phyloP scores from a whole-genome alignment of 2,797 vertebrate genomes.

The Anguilla obscura region DNA sequence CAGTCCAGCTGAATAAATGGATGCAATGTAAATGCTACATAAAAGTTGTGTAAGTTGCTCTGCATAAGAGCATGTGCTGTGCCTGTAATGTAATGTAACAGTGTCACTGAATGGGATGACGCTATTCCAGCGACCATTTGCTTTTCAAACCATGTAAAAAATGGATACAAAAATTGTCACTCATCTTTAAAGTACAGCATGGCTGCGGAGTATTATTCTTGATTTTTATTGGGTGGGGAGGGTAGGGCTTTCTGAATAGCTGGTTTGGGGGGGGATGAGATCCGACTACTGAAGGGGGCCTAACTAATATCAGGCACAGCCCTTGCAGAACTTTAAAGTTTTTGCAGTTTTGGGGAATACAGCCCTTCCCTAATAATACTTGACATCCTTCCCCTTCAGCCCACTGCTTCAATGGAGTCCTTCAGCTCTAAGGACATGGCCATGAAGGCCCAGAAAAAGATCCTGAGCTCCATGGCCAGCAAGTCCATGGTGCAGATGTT shows the following conservation, averaged over 20 bases:
- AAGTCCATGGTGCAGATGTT: slow-evolving; percentile 71
- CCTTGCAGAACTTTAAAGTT: neutral
- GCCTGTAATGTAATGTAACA: too few species aligned
- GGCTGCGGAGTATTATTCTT: neutral
- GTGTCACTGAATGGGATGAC: neutral
- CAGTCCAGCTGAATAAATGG: too few species aligned
- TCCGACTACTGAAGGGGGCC: too few species aligned
- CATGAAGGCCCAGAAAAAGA: slow-evolving; percentile 74
- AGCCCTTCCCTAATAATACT: too few species aligned
- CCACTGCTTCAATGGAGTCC: slow-evolving; percentile 62
- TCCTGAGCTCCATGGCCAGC: slow-evolving; percentile 72
- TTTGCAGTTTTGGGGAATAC: neutral
- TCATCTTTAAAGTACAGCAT: neutral
- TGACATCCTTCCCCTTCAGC: neutral
- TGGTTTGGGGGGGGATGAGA: neutral
- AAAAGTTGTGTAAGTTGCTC: too few species aligned
- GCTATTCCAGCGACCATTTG: neutral
- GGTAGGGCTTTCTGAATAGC: neutral
- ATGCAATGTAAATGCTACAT: too few species aligned
- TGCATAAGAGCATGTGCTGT: too few species aligned
- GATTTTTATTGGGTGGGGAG: neutral
- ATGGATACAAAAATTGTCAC: neutral
- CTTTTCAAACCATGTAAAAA: neutral
- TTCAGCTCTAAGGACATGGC: slow-evolving; percentile 75
- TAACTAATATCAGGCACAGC: neutral